These are phyloP conservation scores for Odontesthes bonariensis DNA, from an alignment of 2,113 vertebrate genomes.

Conservation along the genomic window DNA sequence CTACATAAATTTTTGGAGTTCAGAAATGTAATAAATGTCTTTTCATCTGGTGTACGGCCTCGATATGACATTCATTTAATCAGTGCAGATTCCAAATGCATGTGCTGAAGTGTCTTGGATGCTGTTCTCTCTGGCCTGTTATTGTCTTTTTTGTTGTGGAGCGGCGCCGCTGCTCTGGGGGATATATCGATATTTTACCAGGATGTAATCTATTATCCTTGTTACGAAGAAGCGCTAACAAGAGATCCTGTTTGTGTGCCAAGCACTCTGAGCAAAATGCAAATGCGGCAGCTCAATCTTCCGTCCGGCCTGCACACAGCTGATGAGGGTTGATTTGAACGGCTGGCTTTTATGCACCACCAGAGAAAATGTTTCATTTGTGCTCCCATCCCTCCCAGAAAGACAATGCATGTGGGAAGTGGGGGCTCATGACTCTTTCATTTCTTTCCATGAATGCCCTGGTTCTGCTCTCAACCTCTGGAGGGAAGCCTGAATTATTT, in stretches of 20 bases:
- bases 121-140: neutral
- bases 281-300: conserved; percentile 58
- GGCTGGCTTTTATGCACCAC: conserved; percentile 17
- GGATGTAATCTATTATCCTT: conserved; percentile 56
- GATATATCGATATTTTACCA: conserved; percentile 40
- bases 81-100: neutral
- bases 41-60: too few species aligned
- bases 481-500: conserved; percentile 66
- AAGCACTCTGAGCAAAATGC: conserved; percentile 63
- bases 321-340: conserved; percentile 31
- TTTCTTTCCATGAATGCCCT: conserved; percentile 45
- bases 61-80: too few species aligned
- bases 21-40: too few species aligned
- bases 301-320: conserved; percentile 34
- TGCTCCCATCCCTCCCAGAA: neutral
- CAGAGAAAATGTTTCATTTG: conserved; percentile 42
- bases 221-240: conserved; percentile 48
- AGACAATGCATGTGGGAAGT: conserved; percentile 34
- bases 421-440: conserved; percentile 46
- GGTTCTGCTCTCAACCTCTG: conserved; percentile 27
- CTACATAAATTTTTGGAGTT: too few species aligned
- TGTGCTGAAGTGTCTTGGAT: neutral
- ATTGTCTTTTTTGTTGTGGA: conserved; percentile 10
- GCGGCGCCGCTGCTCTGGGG: conserved; percentile 5
- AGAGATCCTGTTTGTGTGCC: conserved; percentile 54